Conservation (phyloP, 2,888 invertebrate genomes). For the Alloplasta piceator region DNA sequence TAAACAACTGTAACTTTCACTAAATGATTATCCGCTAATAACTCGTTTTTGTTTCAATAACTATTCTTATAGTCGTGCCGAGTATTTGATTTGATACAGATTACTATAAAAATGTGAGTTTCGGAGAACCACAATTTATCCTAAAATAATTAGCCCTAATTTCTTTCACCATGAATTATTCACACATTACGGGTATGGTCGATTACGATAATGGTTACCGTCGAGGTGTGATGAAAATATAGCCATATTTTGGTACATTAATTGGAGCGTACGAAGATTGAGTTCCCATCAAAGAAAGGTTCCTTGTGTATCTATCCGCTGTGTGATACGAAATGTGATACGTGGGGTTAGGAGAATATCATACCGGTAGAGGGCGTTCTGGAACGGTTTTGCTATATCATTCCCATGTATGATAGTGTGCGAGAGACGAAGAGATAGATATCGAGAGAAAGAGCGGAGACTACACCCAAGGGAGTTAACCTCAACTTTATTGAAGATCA, state of each 20-base stretch:
- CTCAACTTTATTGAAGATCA: conserved; percentile 63
- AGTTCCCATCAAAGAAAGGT: conserved; percentile 51
- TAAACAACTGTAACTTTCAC: no score
- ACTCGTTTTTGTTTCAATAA: no score
- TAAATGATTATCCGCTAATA: no score
- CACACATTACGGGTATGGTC: not conserved
- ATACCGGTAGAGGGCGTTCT: conserved; percentile 12
- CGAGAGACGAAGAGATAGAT: conserved; percentile 1
- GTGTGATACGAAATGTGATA: conserved; percentile 52
- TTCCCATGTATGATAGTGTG: conserved; percentile 4
- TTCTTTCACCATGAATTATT: not conserved
- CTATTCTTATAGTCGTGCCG: no score
- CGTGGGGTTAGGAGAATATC: conserved; percentile 24
- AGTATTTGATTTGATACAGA: no score
- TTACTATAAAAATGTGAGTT: no score
- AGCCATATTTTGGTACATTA: conserved; percentile 19
- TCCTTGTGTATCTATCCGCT: not conserved
- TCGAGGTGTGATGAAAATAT: conserved; percentile 5
- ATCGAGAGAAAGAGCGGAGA: not conserved
- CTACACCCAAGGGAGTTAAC: conserved; percentile 15
- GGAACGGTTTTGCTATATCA: conserved; percentile 24
- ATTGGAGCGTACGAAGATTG: conserved; percentile 40
- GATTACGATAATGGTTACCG: not conserved
- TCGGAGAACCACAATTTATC: no score
- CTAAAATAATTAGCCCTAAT: no score